These are phyloP conservation scores for Neosilurus mollespiculum DNA, from an alignment of 2,797 vertebrate species.

Conservation along the genomic window DNA sequence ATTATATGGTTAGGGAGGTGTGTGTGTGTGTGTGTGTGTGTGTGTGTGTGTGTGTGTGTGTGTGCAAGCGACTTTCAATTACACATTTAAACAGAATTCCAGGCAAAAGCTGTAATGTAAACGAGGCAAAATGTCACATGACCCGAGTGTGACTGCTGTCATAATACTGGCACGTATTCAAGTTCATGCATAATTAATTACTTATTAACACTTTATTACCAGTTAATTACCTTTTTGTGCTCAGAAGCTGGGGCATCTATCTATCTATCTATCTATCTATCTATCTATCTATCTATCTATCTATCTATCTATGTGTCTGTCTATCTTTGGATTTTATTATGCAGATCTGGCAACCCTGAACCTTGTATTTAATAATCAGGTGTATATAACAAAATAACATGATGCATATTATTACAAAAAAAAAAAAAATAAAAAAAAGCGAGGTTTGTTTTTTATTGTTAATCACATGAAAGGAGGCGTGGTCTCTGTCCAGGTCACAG, in stretches of 20 bases:
- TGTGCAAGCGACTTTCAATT: background rate
- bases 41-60: slow-evolving; percentile 1
- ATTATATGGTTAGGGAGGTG: background rate
- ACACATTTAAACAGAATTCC: background rate
- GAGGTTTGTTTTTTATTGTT: no score
- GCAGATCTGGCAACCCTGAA: background rate
- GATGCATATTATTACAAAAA: background rate
- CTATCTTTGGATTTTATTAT: background rate
- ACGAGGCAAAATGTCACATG: background rate
- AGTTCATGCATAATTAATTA: background rate
- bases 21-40: slow-evolving; percentile 11
- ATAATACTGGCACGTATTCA: background rate
- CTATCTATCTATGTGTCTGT: no score
- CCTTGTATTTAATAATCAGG: background rate
- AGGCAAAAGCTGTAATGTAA: background rate
- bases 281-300: no score
- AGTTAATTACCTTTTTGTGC: background rate
- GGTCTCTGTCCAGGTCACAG: background rate
- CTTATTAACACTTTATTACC: background rate
- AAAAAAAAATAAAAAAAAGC: no score
- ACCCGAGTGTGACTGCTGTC: background rate
- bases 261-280: background rate
- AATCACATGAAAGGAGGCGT: background rate
- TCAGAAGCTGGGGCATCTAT: background rate
- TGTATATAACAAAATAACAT: background rate